These are phyloP conservation scores for Xenus cinereus DNA, from an alignment of 2,113 vertebrate genomes.

Conservation along the genomic window DNA sequence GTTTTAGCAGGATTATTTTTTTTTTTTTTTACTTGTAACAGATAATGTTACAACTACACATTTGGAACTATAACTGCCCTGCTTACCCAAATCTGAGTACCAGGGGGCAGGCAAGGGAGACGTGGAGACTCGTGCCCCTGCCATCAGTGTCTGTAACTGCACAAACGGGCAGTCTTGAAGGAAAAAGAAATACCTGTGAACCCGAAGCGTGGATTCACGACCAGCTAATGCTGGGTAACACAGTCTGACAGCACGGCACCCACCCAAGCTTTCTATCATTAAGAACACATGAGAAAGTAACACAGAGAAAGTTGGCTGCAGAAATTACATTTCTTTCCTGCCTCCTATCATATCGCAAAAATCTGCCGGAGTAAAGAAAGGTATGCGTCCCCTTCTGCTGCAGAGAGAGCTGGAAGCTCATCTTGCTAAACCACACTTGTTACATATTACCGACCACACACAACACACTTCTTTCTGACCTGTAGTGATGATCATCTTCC, in stretches of 20 bases:
- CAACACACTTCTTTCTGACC: neutral
- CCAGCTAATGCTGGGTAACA: neutral
- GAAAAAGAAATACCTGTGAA: neutral
- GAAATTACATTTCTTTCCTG: neutral
- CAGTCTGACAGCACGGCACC: neutral
- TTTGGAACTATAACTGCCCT: neutral
- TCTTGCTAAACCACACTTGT: neutral
- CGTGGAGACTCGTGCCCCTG: neutral
- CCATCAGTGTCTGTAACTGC: neutral
- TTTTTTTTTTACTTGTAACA: neutral
- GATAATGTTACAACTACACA: neutral
- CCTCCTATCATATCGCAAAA: neutral
- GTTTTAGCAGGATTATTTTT: neutral
- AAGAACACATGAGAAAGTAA: neutral
- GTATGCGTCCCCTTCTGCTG: neutral
- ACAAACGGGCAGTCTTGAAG: neutral
- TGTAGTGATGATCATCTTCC: neutral
- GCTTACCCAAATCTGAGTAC: neutral
- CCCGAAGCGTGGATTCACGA: accelerated
- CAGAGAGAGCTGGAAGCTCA: slow-evolving; percentile 9
- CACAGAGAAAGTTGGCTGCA: neutral
- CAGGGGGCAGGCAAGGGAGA: neutral
- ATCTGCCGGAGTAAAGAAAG: neutral
- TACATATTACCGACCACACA: neutral
- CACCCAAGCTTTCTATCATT: neutral